Conservation (phyloP, 1,140 invertebrate species). For the Mylabris phalerata region DNA sequence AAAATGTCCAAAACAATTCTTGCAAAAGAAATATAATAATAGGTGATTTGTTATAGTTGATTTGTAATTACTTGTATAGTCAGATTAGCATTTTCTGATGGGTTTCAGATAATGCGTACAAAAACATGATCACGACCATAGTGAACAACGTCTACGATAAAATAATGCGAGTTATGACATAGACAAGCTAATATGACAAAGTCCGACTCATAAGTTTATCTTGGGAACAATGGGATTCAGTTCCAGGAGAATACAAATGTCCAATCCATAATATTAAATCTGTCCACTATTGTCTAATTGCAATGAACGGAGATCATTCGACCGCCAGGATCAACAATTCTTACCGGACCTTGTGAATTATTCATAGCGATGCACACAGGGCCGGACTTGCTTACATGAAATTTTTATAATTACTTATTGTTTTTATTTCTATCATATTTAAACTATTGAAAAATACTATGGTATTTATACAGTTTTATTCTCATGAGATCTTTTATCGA, state of each 20-base stretch:
- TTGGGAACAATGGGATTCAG: conserved; percentile 32
- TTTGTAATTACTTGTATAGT: too few species aligned
- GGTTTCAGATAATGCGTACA: too few species aligned
- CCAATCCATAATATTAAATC: conserved; percentile 36
- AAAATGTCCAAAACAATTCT: too few species aligned
- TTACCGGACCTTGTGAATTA: conserved; percentile 26
- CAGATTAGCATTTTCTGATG: too few species aligned
- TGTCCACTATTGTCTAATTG: conserved; percentile 36
- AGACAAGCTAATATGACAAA: conserved; percentile 21
- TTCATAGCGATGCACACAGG: conserved; percentile 24
- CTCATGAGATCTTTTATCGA: too few species aligned
- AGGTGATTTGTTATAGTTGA: too few species aligned
- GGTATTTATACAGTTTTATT: too few species aligned
- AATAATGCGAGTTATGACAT: conserved; percentile 8
- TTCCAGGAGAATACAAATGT: conserved; percentile 34
- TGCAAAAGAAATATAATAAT: too few species aligned
- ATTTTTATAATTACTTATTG: too few species aligned
- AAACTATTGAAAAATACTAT: too few species aligned
- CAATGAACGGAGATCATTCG: conserved; percentile 25
- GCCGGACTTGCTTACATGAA: background rate
- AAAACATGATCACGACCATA: too few species aligned
- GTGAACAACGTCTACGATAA: background rate
- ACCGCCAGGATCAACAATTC: conserved; percentile 23
- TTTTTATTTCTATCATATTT: too few species aligned
- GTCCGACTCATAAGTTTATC: conserved; percentile 32